A percentile compares a stretch with the other conserved stretches of the same genome.
Conservation (phyloP, 2,113 vertebrate genomes). For the Ginglymostoma cirratum region DNA sequence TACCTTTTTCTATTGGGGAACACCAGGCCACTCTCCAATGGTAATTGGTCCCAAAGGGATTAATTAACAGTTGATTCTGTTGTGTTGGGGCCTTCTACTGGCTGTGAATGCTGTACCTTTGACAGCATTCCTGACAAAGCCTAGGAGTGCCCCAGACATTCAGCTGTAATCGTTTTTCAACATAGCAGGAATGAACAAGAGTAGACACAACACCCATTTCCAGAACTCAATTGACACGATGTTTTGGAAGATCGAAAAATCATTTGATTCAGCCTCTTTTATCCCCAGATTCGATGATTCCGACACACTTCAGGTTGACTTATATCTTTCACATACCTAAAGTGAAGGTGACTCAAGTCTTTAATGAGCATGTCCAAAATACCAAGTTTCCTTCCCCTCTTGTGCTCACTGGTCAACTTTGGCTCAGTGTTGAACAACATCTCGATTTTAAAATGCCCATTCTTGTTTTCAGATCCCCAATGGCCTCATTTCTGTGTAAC, state of each 20-base stretch:
- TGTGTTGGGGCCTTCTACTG: not conserved
- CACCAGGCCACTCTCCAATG: not conserved
- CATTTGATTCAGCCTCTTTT: not conserved
- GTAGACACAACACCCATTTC: not conserved
- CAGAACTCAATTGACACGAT: not conserved
- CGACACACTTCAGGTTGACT: too few species aligned
- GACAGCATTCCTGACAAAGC: not conserved
- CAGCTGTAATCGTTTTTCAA: not conserved
- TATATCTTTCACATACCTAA: not conserved
- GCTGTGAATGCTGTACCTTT: not conserved
- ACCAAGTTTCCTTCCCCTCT: not conserved
- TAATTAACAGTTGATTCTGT: not conserved
- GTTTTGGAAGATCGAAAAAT: not conserved
- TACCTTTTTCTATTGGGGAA: not conserved
- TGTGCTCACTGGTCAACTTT: not conserved
- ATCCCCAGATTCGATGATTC: not conserved
- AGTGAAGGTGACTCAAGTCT: not conserved
- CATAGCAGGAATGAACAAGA: not conserved
- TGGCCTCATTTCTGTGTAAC: not conserved
- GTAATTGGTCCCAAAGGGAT: slow-evolving; percentile 22
- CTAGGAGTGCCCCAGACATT: not conserved
- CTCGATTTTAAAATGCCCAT: not conserved
- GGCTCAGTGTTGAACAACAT: not conserved
- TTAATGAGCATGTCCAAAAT: not conserved
- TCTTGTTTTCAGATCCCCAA: not conserved